Base-by-base conservation (phyloP, 1,140 invertebrate species). In the Sycophila sp. region DNA sequence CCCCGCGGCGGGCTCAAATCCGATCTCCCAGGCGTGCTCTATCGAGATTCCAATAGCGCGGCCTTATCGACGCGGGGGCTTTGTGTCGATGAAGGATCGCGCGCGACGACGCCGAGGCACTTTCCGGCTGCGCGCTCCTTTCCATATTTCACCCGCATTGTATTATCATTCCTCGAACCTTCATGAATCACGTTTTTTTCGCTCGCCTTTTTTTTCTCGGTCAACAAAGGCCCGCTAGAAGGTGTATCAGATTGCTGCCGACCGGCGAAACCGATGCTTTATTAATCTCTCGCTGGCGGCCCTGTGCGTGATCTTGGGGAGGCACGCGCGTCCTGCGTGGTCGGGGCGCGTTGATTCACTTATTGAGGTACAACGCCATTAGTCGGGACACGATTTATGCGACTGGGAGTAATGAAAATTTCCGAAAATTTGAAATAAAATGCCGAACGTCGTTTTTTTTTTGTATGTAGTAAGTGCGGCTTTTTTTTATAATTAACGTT, bases 21-120 rank as follows among this genome's bases (percentile, higher is more conserved):
- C 79, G 78, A 83, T 81, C 78, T 78, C 73, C n/a, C 42, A 22
- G 60, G 65, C 74, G 75, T 78, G 19, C 76, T 79, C 78, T 76
- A 81, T 82, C 80, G 79, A 82, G 80, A 83, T 83, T 83, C 82
- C 79, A 82, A 83, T 82, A 82, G 77, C 80, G 53, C 22, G n/a
- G 77, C 76, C 80, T 83, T 83, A 84, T 84, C 82, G 80, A 32
- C 28, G 55, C 17, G 0, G 36, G 73, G 80, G 81, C 81, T 84
- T 83, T 83, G 78, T 78, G 72, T 45, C 76, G 79, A 83, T 83
- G 81, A 84, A 74, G 79, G 75, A 82, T 83, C 76, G 81, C 77
- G 71, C 77, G 75, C 45, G 47, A 32, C 36, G 34, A 75, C 71
- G 79, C 71, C 73, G 69, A 72, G 77, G 65, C 77, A 75, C 78